These are phyloP conservation scores for Adoxophyes honmai DNA, from an alignment of 1,140 invertebrate genomes.

Conservation along the genomic window DNA sequence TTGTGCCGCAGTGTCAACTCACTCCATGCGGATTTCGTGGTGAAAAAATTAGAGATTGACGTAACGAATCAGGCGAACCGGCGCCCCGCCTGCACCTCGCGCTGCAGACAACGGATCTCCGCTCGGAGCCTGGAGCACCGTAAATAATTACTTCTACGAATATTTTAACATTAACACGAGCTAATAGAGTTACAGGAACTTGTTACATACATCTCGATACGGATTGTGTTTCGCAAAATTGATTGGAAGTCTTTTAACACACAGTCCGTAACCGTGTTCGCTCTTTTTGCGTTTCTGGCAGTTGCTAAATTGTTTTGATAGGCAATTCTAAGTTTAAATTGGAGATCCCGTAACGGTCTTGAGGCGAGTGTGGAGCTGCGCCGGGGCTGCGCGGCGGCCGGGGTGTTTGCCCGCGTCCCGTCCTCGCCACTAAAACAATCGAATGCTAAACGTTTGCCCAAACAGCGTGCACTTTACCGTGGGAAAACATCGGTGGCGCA, in stretches of 20 bases:
- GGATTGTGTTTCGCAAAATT: slow-evolving; percentile 2
- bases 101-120: slow-evolving; percentile 38
- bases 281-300: neutral
- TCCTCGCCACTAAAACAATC: slow-evolving; percentile 68
- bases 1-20: slow-evolving; percentile 66
- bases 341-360: too few species aligned
- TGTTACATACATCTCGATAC: slow-evolving; percentile 33
- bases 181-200: slow-evolving; percentile 61
- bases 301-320: too few species aligned
- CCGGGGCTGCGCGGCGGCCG: slow-evolving; percentile 22
- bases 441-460: slow-evolving; percentile 69
- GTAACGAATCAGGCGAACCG: slow-evolving; percentile 66
- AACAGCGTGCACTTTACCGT: slow-evolving; percentile 72
- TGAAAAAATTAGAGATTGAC: slow-evolving; percentile 70
- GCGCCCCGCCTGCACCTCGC: slow-evolving; percentile 52
- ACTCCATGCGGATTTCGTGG: slow-evolving; percentile 69
- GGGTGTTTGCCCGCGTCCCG: slow-evolving; percentile 15
- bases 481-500: slow-evolving; percentile 66
- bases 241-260: neutral
- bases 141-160: slow-evolving; percentile 72
- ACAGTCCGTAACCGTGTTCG: neutral
- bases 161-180: slow-evolving; percentile 36
- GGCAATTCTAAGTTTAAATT: too few species aligned
- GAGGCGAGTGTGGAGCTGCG: neutral
- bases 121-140: slow-evolving; percentile 51